Conservation (phyloP, 2,113 vertebrate species). For the Ibidorhyncha struthersii region DNA sequence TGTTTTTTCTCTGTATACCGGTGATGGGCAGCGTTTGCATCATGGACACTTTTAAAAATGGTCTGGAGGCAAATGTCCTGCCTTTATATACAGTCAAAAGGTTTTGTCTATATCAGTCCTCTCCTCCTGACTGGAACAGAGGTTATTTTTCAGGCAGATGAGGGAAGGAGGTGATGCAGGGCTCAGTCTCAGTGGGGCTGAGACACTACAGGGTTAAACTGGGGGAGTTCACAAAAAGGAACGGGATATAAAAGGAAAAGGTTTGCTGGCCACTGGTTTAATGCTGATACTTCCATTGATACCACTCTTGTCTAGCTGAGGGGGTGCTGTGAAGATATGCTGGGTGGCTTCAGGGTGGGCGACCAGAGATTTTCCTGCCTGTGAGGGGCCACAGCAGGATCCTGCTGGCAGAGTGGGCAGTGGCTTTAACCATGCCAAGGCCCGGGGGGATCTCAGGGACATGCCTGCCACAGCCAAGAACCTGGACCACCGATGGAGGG, state of each 20-base stretch:
- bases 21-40: not conserved
- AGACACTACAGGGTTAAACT: not conserved
- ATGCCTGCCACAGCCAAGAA: fast-evolving
- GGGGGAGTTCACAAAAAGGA: not conserved
- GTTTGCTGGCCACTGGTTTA: not conserved
- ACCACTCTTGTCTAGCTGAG: not conserved
- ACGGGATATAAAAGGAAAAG: not conserved
- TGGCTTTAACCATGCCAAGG: fast-evolving
- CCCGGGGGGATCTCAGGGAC: fast-evolving
- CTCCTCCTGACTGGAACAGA: not conserved
- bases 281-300: not conserved
- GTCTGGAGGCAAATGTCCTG: not conserved
- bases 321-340: not conserved
- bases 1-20: not conserved
- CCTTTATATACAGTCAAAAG: not conserved
- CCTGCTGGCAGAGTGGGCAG: not conserved
- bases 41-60: not conserved
- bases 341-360: not conserved
- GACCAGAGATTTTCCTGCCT: not conserved
- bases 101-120: not conserved
- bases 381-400: fast-evolving
- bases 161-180: not conserved
- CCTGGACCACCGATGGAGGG: not conserved
- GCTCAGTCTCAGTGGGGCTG: not conserved
- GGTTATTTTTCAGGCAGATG: not conserved